These are phyloP conservation scores for Atherinosoma microstoma DNA, from an alignment of 2,797 vertebrate genomes.

Conservation along the genomic window DNA sequence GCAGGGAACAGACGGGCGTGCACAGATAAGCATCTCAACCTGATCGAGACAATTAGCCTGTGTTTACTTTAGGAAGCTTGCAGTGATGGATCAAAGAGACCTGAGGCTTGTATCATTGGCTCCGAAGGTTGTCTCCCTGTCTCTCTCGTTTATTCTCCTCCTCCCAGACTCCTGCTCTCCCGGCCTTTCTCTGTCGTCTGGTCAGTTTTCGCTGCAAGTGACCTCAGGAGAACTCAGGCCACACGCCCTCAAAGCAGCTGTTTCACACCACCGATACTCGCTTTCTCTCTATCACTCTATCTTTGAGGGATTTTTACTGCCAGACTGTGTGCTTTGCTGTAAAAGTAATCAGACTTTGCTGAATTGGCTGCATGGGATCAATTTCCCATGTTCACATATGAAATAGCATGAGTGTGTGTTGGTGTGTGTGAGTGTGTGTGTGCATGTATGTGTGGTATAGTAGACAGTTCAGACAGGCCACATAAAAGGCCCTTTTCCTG, in stretches of 20 bases:
- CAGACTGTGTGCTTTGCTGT: slow-evolving; percentile 19
- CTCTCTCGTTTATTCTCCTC: slow-evolving; percentile 54
- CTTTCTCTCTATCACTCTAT: not conserved
- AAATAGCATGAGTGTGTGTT: slow-evolving; percentile 9
- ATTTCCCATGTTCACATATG: slow-evolving; percentile 20
- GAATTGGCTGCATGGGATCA: not conserved
- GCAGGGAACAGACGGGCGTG: slow-evolving; percentile 76
- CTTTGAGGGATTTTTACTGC: slow-evolving; percentile 34
- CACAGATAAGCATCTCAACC: slow-evolving; percentile 87
- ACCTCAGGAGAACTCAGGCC: slow-evolving; percentile 60
- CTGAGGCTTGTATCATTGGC: slow-evolving; percentile 65
- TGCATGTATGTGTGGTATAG: not conserved
- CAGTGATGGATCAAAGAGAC: slow-evolving; percentile 85
- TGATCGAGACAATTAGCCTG: slow-evolving; percentile 91
- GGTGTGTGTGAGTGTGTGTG: not conserved
- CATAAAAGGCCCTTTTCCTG: slow-evolving; percentile 53
- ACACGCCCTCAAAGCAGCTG: slow-evolving; percentile 37
- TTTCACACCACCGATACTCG: slow-evolving; percentile 38
- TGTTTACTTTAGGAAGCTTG: slow-evolving; percentile 87
- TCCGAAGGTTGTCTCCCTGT: slow-evolving; percentile 72
- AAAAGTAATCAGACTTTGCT: slow-evolving; percentile 5
- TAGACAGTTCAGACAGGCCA: slow-evolving; percentile 38
- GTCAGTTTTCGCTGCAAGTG: slow-evolving; percentile 38
- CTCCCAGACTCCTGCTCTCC: slow-evolving; percentile 20
- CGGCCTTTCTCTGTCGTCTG: slow-evolving; percentile 34